Percentiles rank a stretch among this genome's conserved stretches.
Conservation (phyloP, 2,113 vertebrate genomes). For the Gracilinanus agilis region DNA sequence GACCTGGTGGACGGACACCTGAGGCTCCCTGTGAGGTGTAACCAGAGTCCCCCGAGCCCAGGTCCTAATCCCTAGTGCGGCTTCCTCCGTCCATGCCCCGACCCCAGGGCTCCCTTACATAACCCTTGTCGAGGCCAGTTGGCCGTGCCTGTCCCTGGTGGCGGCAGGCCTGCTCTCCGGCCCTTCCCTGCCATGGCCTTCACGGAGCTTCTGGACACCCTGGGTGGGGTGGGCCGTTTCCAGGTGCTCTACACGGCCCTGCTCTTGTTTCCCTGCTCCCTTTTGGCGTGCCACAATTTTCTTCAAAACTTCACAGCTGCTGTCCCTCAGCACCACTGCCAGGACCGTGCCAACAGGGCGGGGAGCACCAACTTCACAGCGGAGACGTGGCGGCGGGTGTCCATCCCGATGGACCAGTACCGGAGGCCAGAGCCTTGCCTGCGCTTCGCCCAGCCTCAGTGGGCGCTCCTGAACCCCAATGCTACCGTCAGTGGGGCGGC, state of each 20-base stretch:
- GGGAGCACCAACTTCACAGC: not conserved
- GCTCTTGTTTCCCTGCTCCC: conserved; percentile 74
- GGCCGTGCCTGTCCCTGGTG: not conserved
- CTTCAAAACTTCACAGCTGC: conserved; percentile 84
- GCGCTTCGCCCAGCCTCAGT: conserved; percentile 69
- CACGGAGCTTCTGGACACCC: conserved; percentile 77
- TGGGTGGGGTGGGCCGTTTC: conserved; percentile 83
- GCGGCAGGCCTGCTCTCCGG: not conserved
- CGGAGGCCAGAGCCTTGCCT: conserved; percentile 18
- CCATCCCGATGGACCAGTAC: conserved; percentile 49
- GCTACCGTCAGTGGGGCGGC: accelerated
- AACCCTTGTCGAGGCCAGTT: not conserved
- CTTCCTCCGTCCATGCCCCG: not conserved
- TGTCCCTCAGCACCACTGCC: conserved; percentile 70
- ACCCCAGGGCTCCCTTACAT: conserved; percentile 26
- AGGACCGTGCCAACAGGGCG: not conserved
- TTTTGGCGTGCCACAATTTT: conserved; percentile 83
- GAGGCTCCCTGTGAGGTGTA: conserved; percentile 54
- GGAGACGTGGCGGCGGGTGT: conserved; percentile 50
- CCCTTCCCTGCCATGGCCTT: conserved; percentile 79
- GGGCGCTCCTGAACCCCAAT: conserved; percentile 67
- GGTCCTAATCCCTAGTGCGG: conserved; percentile 16
- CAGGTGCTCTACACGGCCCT: conserved; percentile 69
- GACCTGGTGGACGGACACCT: not conserved
- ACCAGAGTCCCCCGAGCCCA: conserved; percentile 13